Evolutionary conservation across 2,797 vertebrate species (phyloP).

Genomic region (Sebastes trivittatus): DNA sequence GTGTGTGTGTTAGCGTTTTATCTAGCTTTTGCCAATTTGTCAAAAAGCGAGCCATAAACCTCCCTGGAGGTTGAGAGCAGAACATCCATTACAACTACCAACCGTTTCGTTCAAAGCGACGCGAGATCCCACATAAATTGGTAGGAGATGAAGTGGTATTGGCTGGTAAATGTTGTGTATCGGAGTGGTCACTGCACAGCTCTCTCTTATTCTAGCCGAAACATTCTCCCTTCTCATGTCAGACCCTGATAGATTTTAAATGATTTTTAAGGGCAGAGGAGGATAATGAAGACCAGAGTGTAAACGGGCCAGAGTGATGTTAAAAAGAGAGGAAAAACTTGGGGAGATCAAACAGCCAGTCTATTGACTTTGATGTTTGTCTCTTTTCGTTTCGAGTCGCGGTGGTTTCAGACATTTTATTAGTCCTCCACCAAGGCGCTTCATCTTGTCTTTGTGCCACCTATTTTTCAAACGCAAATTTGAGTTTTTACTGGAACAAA

Average conservation of each 20-base stretch:
- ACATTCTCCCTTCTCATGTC: conserved; percentile 15
- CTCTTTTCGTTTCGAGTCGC: conserved; percentile 63
- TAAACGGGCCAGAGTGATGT: conserved; percentile 71
- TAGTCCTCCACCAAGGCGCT: conserved; percentile 66
- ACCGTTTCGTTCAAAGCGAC: conserved; percentile 42
- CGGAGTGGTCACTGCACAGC: conserved; percentile 10
- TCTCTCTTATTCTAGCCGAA: conserved; percentile 20
- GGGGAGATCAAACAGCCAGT: conserved; percentile 74
- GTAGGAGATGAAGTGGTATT: conserved; percentile 44
- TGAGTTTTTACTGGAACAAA: conserved; percentile 23
- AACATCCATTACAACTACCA: conserved; percentile 45
- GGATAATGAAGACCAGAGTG: conserved; percentile 79
- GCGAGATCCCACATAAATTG: conserved; percentile 29
- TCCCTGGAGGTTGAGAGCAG: conserved; percentile 44
- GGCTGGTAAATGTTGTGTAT: conserved; percentile 47
- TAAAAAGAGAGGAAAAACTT: conserved; percentile 66
- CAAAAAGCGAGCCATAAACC: conserved; percentile 61
- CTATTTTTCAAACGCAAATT: conserved; percentile 59
- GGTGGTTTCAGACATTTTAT: conserved; percentile 77
- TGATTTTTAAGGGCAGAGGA: conserved; percentile 66
- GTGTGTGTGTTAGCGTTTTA: conserved; percentile 30
- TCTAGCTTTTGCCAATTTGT: conserved; percentile 56
- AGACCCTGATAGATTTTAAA: conserved; percentile 62
- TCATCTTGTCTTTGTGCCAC: conserved; percentile 58
- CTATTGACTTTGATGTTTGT: conserved; percentile 79